phyloP scores from a whole-genome alignment of 2,113 vertebrate genomes.

The Otocyon megalotis region DNA sequence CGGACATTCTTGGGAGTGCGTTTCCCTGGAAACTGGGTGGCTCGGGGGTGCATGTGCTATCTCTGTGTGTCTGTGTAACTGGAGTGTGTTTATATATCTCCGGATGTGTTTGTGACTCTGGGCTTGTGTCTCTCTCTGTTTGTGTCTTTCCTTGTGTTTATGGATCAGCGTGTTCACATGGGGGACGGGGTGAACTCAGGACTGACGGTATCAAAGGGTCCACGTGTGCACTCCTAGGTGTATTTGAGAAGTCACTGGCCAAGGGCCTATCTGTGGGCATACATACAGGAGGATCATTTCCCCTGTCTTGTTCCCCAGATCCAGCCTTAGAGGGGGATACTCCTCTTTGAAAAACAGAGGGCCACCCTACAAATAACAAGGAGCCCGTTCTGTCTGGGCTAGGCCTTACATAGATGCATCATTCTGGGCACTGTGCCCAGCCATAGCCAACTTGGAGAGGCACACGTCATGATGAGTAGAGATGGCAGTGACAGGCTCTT shows the following conservation, averaged over 20 bases:
- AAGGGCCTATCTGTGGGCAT: background rate
- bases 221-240: background rate
- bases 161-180: conserved; percentile 40
- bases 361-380: conserved; percentile 41
- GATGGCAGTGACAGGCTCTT: conserved; percentile 70
- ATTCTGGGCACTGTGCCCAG: conserved; percentile 72
- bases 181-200: background rate
- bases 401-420: conserved; percentile 9
- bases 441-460: conserved; percentile 52
- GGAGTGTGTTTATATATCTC: conserved; percentile 78
- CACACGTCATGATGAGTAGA: conserved; percentile 40
- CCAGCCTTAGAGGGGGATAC: background rate
- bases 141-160: conserved; percentile 72
- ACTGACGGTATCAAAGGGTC: background rate
- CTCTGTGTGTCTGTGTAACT: conserved; percentile 70
- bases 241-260: background rate
- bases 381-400: background rate
- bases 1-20: conserved; percentile 83
- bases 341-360: conserved; percentile 55
- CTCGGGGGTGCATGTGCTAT: conserved; percentile 65
- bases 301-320: background rate
- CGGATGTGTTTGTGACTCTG: conserved; percentile 74
- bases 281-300: background rate
- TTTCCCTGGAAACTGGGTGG: conserved; percentile 83
- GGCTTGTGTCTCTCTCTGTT: conserved; percentile 46